Conservation (phyloP, 2,888 invertebrate genomes). For the Tridacna gigas region DNA sequence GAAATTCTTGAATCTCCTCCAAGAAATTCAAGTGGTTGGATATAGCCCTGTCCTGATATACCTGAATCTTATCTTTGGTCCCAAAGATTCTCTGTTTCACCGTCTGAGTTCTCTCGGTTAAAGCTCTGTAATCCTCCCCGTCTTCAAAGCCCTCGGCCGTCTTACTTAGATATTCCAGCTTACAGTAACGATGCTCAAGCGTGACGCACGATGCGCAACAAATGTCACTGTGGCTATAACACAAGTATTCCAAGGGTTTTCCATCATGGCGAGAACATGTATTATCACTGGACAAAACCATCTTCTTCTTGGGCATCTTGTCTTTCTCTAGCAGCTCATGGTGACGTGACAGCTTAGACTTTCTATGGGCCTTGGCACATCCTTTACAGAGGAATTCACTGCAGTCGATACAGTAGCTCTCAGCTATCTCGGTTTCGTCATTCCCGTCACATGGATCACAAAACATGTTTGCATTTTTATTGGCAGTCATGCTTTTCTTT, state of each 20-base stretch:
- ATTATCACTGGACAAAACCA: no score
- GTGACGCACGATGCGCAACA: neutral
- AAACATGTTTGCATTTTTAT: neutral
- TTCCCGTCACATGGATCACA: neutral
- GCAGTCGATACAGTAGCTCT: neutral
- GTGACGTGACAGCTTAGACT: neutral
- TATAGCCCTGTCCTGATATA: neutral
- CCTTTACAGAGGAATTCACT: constrained; percentile 8
- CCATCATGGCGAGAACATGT: no score
- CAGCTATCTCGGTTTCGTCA: neutral
- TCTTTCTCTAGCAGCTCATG: neutral
- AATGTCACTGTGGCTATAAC: neutral
- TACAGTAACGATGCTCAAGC: neutral
- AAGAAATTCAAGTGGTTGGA: neutral
- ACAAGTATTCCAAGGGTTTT: neutral
- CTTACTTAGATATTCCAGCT: neutral
- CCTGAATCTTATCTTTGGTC: neutral
- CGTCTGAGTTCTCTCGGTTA: no score
- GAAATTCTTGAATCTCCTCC: neutral
- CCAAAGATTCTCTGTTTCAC: neutral
- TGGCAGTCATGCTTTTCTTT: no score
- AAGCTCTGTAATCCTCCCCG: neutral
- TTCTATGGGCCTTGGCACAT: constrained; percentile 10
- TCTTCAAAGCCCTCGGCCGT: neutral
- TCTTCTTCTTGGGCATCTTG: neutral